Conservation (phyloP, 2,113 vertebrate species). For the Argyrosomus japonicus region DNA sequence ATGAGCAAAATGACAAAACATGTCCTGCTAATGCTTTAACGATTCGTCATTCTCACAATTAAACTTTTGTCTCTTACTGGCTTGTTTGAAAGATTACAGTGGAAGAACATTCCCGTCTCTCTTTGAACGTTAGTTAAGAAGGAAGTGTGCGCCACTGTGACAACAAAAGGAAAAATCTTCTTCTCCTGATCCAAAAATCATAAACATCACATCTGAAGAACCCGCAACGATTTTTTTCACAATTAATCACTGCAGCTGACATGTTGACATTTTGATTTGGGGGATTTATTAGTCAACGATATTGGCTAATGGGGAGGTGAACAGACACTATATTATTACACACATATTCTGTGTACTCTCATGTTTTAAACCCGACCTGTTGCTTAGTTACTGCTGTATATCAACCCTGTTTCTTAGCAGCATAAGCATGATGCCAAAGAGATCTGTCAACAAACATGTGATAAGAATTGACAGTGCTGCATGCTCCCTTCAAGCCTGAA, state of each 20-base stretch:
- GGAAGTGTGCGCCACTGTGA: background rate
- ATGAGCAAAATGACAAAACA: conserved; percentile 18
- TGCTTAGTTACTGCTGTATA: background rate
- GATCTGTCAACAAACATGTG: conserved; percentile 11
- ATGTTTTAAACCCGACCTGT: conserved; percentile 7
- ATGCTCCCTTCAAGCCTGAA: background rate
- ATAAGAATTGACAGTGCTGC: background rate
- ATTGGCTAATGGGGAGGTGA: background rate
- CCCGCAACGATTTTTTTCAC: background rate
- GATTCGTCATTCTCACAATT: conserved; percentile 9
- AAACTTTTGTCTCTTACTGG: background rate
- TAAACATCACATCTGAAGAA: background rate
- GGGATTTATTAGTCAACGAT: background rate
- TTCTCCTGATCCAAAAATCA: background rate
- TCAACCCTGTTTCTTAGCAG: conserved; percentile 6
- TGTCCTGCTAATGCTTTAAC: background rate
- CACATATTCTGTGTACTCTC: background rate
- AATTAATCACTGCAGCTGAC: conserved; percentile 5
- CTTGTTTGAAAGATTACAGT: background rate
- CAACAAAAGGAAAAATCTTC: background rate
- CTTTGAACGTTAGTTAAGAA: background rate
- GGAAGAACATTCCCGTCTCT: background rate
- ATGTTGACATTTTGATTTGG: background rate
- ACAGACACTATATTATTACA: no score
- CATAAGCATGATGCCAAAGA: background rate